Evolutionary conservation across 1,140 invertebrate species (phyloP).

Genomic region (Cephus cinctus): DNA sequence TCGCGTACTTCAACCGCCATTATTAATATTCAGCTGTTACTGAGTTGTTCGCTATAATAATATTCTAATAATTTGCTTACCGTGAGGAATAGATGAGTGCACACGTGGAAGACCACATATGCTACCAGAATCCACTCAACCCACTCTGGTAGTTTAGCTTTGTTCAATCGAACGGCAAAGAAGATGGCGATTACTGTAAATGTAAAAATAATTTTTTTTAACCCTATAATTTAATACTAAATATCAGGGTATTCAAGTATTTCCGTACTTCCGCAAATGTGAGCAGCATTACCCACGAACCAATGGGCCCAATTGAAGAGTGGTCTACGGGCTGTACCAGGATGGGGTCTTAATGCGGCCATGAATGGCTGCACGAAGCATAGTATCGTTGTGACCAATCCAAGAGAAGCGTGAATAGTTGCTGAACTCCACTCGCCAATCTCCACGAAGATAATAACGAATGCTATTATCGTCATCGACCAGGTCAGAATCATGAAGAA

Average conservation of each 20-base stretch:
- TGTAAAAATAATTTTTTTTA: constrained; percentile 23
- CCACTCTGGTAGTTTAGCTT: constrained; percentile 83
- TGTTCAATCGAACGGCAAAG: constrained; percentile 81
- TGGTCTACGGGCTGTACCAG: constrained; percentile 74
- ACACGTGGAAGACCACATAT: constrained; percentile 86
- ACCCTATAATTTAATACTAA: not conserved
- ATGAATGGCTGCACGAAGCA: constrained; percentile 84
- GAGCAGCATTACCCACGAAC: constrained; percentile 88
- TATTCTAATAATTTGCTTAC: no score
- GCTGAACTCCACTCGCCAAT: constrained; percentile 72
- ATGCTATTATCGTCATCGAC: constrained; percentile 72
- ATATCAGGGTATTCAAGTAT: constrained; percentile 9
- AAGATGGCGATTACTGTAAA: constrained; percentile 89
- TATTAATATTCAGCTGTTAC: no score
- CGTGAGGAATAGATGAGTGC: constrained; percentile 86
- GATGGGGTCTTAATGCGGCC: constrained; percentile 83
- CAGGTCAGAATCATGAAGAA: constrained; percentile 83
- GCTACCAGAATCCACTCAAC: constrained; percentile 83
- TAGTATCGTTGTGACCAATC: constrained; percentile 72
- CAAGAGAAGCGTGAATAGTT: constrained; percentile 81
- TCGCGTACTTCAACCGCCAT: no score
- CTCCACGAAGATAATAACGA: constrained; percentile 83
- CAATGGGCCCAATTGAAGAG: constrained; percentile 96
- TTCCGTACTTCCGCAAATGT: constrained; percentile 81
- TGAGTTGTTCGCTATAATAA: no score